These are phyloP conservation scores for Elysia crispata DNA, from an alignment of 2,888 invertebrate species.

Conservation along the genomic window DNA sequence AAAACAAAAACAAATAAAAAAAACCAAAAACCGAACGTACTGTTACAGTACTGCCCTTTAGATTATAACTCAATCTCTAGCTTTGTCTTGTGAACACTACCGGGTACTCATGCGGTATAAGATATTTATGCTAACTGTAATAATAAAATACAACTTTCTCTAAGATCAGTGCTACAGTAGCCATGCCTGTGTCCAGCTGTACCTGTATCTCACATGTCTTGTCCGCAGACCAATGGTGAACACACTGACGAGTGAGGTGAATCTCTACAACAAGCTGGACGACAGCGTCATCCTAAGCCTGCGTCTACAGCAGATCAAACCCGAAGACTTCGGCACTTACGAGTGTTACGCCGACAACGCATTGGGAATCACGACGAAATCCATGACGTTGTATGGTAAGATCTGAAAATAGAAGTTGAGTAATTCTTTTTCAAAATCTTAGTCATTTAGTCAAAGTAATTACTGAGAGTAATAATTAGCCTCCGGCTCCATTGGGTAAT, in stretches of 20 bases:
- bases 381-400: slow-evolving; percentile 62
- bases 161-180: background rate
- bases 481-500: no score
- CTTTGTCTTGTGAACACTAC: no score
- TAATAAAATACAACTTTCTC: no score
- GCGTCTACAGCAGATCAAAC: slow-evolving; percentile 54
- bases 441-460: no score
- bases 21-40: no score
- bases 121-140: no score
- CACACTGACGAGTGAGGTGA: slow-evolving; percentile 57
- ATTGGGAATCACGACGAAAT: slow-evolving; percentile 53
- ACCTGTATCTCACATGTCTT: background rate
- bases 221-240: slow-evolving; percentile 36
- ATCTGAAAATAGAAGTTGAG: background rate
- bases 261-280: slow-evolving; percentile 58
- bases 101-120: no score
- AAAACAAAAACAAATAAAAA: no score
- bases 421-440: no score
- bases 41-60: no score
- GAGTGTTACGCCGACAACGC: slow-evolving; percentile 59
- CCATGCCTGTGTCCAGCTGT: background rate
- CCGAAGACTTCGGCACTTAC: slow-evolving; percentile 60
- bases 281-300: slow-evolving; percentile 56
- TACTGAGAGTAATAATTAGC: no score
- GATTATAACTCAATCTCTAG: no score